These are phyloP conservation scores for Chrysodeixis includens DNA, from an alignment of 2,888 invertebrate genomes.

Conservation along the genomic window DNA sequence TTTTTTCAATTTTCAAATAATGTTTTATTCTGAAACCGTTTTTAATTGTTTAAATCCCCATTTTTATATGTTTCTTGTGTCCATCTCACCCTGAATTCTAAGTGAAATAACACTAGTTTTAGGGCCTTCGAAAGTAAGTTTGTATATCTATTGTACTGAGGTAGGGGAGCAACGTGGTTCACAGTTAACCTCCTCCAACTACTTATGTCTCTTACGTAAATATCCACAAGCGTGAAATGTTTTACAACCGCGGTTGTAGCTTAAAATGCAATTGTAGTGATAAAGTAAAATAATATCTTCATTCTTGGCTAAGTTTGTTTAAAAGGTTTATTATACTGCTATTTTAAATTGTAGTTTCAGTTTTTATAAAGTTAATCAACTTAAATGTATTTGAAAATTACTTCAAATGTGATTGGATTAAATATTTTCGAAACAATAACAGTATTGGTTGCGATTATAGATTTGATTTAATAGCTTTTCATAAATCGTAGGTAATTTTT, in stretches of 20 bases:
- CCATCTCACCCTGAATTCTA: constrained; percentile 13
- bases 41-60: not conserved
- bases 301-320: constrained; percentile 1
- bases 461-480: no score
- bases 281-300: constrained; percentile 3
- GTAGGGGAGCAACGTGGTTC: constrained; percentile 13
- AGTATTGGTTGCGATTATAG: no score
- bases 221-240: constrained; percentile 18
- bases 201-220: constrained; percentile 21
- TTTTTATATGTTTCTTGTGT: constrained; percentile 16
- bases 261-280: constrained; percentile 11
- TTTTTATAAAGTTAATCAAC: no score
- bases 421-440: no score
- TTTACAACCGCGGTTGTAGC: constrained; percentile 1
- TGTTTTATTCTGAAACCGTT: no score
- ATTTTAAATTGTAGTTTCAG: not conserved
- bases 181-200: constrained; percentile 30
- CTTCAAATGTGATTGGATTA: no score
- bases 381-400: no score
- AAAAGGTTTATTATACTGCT: not conserved
- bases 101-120: constrained; percentile 11
- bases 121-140: constrained; percentile 8
- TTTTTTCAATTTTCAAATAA: no score
- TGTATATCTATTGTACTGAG: constrained; percentile 2
- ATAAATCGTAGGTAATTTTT: not conserved